phyloP scores from a whole-genome alignment of 1,140 invertebrate genomes.

The Aphis gossypii region DNA sequence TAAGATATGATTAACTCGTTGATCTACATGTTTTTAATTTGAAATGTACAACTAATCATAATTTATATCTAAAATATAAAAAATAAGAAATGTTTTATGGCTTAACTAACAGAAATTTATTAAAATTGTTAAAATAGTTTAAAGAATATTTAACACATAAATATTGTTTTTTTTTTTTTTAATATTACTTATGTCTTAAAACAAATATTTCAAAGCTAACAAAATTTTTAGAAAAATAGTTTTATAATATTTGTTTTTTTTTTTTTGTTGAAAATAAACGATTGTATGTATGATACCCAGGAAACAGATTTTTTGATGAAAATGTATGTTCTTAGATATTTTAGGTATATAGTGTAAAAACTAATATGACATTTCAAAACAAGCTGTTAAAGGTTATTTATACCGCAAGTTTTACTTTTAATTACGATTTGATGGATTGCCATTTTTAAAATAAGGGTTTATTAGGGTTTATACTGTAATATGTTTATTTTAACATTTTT shows the following conservation, averaged over 20 bases:
- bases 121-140: not conserved
- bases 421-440: not conserved
- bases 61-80: not conserved
- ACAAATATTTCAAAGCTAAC: no score
- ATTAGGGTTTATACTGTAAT: not conserved
- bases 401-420: not conserved
- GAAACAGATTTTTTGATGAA: not conserved
- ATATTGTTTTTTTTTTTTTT: not conserved
- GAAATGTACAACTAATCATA: not conserved
- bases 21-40: not conserved
- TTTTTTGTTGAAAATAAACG: not conserved
- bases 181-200: no score
- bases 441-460: not conserved
- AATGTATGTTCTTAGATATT: no score
- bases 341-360: not conserved
- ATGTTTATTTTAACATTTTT: not conserved
- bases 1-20: not conserved
- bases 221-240: no score
- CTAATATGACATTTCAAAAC: not conserved
- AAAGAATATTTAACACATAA: not conserved
- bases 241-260: no score
- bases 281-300: not conserved
- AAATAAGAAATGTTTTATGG: not conserved
- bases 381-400: not conserved
- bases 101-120: not conserved